phyloP scores from a whole-genome alignment of 2,113 vertebrate species.

The Copsychus sechellarum region DNA sequence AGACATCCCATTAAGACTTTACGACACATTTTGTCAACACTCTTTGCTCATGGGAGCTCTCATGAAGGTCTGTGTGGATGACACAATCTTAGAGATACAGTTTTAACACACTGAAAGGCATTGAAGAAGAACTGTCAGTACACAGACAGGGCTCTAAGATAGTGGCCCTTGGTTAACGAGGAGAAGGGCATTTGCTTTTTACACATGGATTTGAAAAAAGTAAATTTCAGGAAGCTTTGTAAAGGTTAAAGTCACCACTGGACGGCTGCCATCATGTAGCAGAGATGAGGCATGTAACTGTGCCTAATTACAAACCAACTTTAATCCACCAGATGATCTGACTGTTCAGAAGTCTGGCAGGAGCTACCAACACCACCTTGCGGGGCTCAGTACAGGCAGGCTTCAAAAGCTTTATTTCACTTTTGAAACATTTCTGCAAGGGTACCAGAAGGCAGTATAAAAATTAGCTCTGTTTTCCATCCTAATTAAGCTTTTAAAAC shows the following conservation, averaged over 20 bases:
- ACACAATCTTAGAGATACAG: neutral
- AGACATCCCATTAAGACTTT: neutral
- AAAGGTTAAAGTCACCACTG: neutral
- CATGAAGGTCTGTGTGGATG: neutral
- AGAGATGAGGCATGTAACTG: neutral
- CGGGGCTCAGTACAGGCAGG: neutral
- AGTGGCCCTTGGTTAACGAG: neutral
- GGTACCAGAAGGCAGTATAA: neutral
- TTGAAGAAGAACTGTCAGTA: neutral
- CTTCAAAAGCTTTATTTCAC: constrained; percentile 20
- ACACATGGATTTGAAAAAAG: neutral
- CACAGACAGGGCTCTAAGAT: neutral
- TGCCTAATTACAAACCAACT: neutral
- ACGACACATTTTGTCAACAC: neutral
- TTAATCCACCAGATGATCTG: constrained; percentile 12
- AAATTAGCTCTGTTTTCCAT: neutral
- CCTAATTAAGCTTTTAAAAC: constrained; percentile 23
- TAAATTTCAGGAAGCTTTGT: neutral
- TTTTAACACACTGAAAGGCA: neutral
- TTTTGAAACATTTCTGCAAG: neutral
- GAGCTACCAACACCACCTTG: neutral
- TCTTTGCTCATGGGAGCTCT: neutral
- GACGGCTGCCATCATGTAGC: neutral
- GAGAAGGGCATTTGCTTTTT: neutral
- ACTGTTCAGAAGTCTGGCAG: neutral